A percentile compares a stretch with the other conserved stretches of the same genome.
Evolutionary conservation across 2,797 vertebrate genomes (phyloP).

Genomic region (Carapus acus): DNA sequence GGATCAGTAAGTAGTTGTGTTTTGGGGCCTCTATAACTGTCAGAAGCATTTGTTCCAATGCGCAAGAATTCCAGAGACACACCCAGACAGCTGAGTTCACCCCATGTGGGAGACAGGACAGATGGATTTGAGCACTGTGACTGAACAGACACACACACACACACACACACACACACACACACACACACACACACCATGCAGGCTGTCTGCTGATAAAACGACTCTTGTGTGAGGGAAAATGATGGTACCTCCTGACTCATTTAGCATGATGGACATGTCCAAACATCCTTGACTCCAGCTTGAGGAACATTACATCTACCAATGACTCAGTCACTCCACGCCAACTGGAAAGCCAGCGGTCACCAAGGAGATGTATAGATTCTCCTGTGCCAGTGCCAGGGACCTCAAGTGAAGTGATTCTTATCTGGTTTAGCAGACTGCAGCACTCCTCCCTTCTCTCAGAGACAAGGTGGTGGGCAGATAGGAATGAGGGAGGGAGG

Average conservation of each 20-base stretch:
- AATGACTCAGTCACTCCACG: slow-evolving; percentile 11
- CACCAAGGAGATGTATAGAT: slow-evolving; percentile 6
- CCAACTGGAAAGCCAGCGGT: slow-evolving; percentile 13
- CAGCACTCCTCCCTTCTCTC: slow-evolving; percentile 55
- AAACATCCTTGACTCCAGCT: slow-evolving; percentile 17
- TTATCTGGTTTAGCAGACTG: slow-evolving; percentile 50
- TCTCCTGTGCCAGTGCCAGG: slow-evolving; percentile 20
- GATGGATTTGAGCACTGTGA: slow-evolving; percentile 15
- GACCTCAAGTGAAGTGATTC: slow-evolving; percentile 30
- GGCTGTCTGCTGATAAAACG: background rate
- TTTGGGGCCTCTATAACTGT: slow-evolving; percentile 30
- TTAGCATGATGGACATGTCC: slow-evolving; percentile 5
- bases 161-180: slow-evolving; percentile 4
- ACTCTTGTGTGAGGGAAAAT: no score
- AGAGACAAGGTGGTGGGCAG: slow-evolving; percentile 24
- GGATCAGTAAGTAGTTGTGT: background rate
- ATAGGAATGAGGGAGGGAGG: background rate
- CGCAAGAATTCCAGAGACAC: slow-evolving; percentile 53
- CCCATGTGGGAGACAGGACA: slow-evolving; percentile 28
- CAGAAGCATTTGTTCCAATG: slow-evolving; percentile 43
- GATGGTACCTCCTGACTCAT: no score
- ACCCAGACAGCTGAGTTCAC: slow-evolving; percentile 57
- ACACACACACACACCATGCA: background rate
- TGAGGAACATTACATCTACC: slow-evolving; percentile 44
- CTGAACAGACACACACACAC: slow-evolving; percentile 1